Evolutionary conservation across 2,888 invertebrate genomes (phyloP).

Genomic region (Rhyacophila evoluta): DNA sequence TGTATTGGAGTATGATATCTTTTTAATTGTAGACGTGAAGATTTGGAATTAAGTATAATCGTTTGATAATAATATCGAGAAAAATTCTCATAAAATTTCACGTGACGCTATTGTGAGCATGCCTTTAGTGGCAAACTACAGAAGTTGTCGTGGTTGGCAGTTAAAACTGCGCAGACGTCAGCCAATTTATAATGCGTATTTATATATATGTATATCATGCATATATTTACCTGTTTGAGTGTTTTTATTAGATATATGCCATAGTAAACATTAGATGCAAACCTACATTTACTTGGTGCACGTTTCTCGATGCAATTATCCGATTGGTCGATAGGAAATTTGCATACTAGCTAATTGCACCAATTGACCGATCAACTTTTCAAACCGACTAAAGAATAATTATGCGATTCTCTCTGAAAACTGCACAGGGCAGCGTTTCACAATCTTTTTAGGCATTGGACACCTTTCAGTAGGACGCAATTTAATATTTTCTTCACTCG

Average conservation of each 20-base stretch:
- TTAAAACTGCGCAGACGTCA: neutral
- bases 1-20: too few species aligned
- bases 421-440: too few species aligned
- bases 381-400: neutral
- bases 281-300: constrained; percentile 15
- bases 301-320: neutral
- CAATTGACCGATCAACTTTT: neutral
- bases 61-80: too few species aligned
- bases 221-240: neutral
- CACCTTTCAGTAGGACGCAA: too few species aligned
- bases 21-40: too few species aligned
- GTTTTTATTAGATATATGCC: neutral
- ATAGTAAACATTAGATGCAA: neutral
- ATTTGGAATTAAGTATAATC: too few species aligned
- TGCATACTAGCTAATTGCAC: constrained; percentile 13
- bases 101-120: neutral
- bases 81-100: neutral
- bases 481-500: too few species aligned
- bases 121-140: neutral
- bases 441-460: too few species aligned
- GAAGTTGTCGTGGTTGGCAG: neutral
- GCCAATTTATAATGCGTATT: too few species aligned
- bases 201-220: neutral
- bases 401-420: neutral
- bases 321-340: constrained; percentile 12